Percentiles rank a stretch among this genome's conserved stretches.
These are phyloP conservation scores for Drosophila paracracens DNA, from an alignment of 2,888 invertebrate genomes.

Conservation along the genomic window DNA sequence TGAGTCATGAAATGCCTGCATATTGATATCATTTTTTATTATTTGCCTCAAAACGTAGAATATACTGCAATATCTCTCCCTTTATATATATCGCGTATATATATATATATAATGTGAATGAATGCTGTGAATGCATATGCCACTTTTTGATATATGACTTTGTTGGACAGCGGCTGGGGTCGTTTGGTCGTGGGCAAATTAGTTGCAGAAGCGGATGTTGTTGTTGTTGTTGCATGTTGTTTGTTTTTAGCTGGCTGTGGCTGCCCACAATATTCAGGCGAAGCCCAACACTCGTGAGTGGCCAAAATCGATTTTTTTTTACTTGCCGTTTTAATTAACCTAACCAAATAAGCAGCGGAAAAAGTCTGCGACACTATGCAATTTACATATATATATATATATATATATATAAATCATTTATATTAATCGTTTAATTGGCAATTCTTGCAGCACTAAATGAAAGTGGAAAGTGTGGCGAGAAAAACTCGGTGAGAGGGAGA, in stretches of 20 bases:
- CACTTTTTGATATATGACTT: slow-evolving; percentile 61
- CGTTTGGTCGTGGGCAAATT: slow-evolving; percentile 20
- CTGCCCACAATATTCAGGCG: slow-evolving; percentile 1
- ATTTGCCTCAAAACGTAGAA: slow-evolving; percentile 34
- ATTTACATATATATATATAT: slow-evolving; percentile 31
- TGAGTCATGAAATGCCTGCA: slow-evolving; percentile 62
- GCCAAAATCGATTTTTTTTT: slow-evolving; percentile 1
- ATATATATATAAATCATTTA: slow-evolving; percentile 46
- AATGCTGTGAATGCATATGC: slow-evolving; percentile 28
- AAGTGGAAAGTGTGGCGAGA: slow-evolving; percentile 58
- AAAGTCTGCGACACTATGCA: slow-evolving; percentile 21
- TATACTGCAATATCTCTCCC: slow-evolving; percentile 1
- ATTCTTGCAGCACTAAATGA: slow-evolving; percentile 47
- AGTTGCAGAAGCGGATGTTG: slow-evolving; percentile 1
- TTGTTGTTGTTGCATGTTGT: neutral
- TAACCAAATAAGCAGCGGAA: slow-evolving; percentile 34
- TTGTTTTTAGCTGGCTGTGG: neutral
- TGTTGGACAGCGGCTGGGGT: slow-evolving; percentile 14
- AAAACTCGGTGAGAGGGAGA: slow-evolving; percentile 6
- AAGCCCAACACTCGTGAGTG: neutral
- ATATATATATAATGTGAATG: neutral
- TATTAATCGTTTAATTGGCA: slow-evolving; percentile 42
- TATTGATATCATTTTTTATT: slow-evolving; percentile 59
- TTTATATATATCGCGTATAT: neutral
- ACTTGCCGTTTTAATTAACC: slow-evolving; percentile 28